These are phyloP conservation scores for Cephus pygmeus DNA, from an alignment of 2,888 invertebrate genomes.

Conservation along the genomic window DNA sequence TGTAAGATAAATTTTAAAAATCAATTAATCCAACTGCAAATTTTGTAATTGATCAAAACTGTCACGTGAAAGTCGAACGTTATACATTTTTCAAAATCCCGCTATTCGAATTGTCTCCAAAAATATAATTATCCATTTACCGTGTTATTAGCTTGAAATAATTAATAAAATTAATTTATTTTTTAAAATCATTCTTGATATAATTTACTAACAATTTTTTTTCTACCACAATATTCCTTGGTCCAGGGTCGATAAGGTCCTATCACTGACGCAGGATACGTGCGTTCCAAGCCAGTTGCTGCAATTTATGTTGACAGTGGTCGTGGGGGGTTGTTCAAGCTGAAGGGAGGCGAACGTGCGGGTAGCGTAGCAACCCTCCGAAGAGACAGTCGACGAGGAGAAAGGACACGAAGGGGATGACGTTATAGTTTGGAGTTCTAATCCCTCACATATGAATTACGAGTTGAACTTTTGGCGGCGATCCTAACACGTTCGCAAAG, in stretches of 20 bases:
- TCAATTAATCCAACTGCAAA: no score
- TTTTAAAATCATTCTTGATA: no score
- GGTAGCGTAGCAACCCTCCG: neutral
- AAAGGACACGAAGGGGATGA: neutral
- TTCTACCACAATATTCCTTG: neutral
- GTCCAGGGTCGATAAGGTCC: neutral
- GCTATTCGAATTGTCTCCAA: no score
- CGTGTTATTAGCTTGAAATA: no score
- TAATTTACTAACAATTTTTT: no score
- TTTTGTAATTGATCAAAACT: no score
- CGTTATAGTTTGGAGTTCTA: conserved; percentile 2
- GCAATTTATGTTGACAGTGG: conserved; percentile 32
- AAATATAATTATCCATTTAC: no score
- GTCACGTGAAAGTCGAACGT: no score
- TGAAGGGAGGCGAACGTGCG: conserved; percentile 3
- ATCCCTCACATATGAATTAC: conserved; percentile 26
- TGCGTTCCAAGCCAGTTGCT: conserved; percentile 3
- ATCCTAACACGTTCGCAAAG: neutral
- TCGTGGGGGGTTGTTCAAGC: conserved; percentile 27
- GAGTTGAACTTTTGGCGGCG: conserved; percentile 22
- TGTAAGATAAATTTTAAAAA: no score
- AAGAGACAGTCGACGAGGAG: conserved; percentile 25
- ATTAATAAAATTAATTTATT: no score
- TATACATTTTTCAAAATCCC: no score
- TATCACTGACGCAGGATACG: neutral